Evolutionary conservation across 2,888 invertebrate species (phyloP), one percentile per base, ranked within the genome.

Genomic region (Brassicogethes aeneus): DNA sequence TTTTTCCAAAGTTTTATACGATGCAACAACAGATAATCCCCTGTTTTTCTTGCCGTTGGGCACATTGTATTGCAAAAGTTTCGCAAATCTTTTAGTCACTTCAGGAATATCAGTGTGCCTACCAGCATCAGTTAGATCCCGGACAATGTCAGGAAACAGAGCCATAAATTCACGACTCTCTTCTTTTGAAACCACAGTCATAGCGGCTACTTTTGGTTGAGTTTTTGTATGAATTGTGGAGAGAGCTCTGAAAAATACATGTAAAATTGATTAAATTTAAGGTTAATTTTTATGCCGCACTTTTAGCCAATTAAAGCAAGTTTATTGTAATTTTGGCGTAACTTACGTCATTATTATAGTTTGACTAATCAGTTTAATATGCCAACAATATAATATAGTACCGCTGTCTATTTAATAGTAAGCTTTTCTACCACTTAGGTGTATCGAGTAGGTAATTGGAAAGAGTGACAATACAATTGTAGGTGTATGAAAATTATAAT

Each of bases 131-230:
- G 87, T 87, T 50, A 91, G 72, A 66, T 89, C 89, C 55, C 87
- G 73, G 44, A 91, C 85, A 56, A 91, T 72, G 68, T 90, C 89
- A 59, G 90, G 89, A 73, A 90, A 91, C 49, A 87, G 72, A 37
- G 86, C 83, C 86, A 90, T 86, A 70, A 92, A 85, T 65, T 89
- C 87, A 57, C 87, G 74, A 64, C 81, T 81, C 70, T 90, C 89
- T 69, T 90, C 88, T 70, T 86, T 87, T 45, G 79, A 80, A 3
- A 64, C 66, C 37, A 80, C 75, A 2, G 59, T 43, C 55, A 79
- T 74, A 59, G 74, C 73, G 48, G 75, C 76, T 48, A 80, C 73
- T 45, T 77, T 75, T 48, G 77, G 76, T 63, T 75, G 70, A 60
- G 73, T 71, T 62, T 77, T 75, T 47, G 75, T 72, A 56, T 77